Conservation (phyloP, 2,797 vertebrate genomes). For the Zonotrichia albicollis region DNA sequence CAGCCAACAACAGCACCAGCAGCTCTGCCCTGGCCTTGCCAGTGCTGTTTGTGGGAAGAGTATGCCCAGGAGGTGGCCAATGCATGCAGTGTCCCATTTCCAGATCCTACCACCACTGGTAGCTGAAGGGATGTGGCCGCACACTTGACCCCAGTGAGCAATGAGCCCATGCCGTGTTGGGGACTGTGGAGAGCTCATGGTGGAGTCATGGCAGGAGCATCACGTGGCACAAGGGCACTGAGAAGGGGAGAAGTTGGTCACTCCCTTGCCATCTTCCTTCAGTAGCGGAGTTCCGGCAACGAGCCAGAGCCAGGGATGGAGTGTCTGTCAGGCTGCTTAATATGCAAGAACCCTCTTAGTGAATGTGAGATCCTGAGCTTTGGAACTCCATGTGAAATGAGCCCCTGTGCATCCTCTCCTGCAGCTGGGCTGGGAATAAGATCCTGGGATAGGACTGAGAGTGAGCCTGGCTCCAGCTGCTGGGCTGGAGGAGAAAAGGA, state of each 20-base stretch:
- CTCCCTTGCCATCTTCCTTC: too few relatives aligned
- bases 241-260: background rate
- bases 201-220: background rate
- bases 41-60: background rate
- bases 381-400: background rate
- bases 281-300: accelerated
- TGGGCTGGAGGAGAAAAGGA: background rate
- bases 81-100: accelerated
- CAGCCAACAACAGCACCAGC: accelerated
- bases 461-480: background rate
- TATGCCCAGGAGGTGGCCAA: accelerated
- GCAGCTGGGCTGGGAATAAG: background rate
- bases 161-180: accelerated
- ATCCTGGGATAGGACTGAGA: background rate
- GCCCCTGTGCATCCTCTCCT: background rate
- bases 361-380: background rate
- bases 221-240: accelerated
- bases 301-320: background rate
- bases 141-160: accelerated
- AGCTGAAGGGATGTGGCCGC: background rate
- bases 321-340: background rate
- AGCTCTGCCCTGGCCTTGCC: background rate
- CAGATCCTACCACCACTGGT: accelerated
- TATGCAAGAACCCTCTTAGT: background rate
- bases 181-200: background rate